Percentiles rank a stretch among this genome's conserved stretches.
These are phyloP conservation scores for Trissolcus brochymenae DNA, from an alignment of 2,888 invertebrate genomes.

Conservation along the genomic window DNA sequence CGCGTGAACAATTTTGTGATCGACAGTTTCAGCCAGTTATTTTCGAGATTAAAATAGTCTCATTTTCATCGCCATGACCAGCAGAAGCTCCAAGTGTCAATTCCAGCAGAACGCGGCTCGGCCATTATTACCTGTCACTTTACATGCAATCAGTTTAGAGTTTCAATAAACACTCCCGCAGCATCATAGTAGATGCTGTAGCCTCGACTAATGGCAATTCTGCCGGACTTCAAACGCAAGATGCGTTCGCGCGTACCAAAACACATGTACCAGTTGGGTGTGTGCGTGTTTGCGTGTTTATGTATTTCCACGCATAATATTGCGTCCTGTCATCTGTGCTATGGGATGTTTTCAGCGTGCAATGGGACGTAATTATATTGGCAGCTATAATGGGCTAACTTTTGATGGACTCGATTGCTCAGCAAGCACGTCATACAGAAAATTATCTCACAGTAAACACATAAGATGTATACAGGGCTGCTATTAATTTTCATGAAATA, in stretches of 20 bases:
- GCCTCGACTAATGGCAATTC: conserved; percentile 68
- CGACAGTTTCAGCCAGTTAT: conserved; percentile 17
- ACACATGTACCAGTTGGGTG: conserved; percentile 58
- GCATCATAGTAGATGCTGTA: conserved; percentile 54
- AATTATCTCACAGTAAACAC: conserved; percentile 63
- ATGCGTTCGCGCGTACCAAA: conserved; percentile 58
- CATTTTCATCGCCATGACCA: conserved; percentile 21
- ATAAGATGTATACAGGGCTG: conserved; percentile 48
- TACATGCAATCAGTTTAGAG: conserved; percentile 73
- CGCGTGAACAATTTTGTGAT: conserved; percentile 23
- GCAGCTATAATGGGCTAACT: conserved; percentile 69
- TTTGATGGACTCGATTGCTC: conserved; percentile 71
- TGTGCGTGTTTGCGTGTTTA: conserved; percentile 38
- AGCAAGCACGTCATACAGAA: conserved; percentile 69
- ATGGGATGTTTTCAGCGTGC: conserved; percentile 43
- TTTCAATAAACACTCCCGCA: conserved; percentile 68
- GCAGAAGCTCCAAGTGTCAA: conserved; percentile 36
- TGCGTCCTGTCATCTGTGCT: conserved; percentile 51
- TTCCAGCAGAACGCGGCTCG: conserved; percentile 46
- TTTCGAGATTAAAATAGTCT: conserved; percentile 26
- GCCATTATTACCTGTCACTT: conserved; percentile 73
- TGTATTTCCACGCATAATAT: conserved; percentile 51
- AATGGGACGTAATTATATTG: conserved; percentile 69
- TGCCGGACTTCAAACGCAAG: conserved; percentile 71
- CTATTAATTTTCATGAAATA: conserved; percentile 35